Percentiles rank a stretch among this genome's conserved stretches.
Evolutionary conservation across 2,888 invertebrate species (phyloP).

Genomic region (Masnerella sp.): DNA sequence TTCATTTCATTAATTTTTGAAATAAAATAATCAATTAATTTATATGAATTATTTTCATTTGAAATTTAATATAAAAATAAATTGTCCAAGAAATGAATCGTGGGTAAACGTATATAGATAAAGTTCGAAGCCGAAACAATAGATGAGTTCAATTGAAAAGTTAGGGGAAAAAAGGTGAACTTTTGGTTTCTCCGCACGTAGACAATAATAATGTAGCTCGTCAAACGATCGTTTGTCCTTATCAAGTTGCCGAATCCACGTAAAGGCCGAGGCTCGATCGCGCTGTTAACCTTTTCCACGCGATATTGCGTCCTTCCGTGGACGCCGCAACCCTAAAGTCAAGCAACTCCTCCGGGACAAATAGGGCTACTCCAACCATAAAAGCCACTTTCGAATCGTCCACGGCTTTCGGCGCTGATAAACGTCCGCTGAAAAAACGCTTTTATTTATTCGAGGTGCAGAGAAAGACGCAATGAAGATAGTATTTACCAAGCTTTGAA

Average conservation of each 20-base stretch:
- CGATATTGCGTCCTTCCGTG: slow-evolving; percentile 36
- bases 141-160: too few relatives aligned
- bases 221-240: slow-evolving; percentile 38
- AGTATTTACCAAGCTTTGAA: slow-evolving; percentile 28
- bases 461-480: slow-evolving; percentile 6
- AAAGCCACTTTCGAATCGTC: slow-evolving; percentile 45
- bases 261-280: slow-evolving; percentile 23
- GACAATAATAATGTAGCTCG: slow-evolving; percentile 31
- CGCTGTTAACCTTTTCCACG: slow-evolving; percentile 41
- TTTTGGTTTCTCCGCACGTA: slow-evolving; percentile 38
- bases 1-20: too few relatives aligned
- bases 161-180: too few relatives aligned
- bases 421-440: slow-evolving; percentile 12
- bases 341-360: slow-evolving; percentile 43
- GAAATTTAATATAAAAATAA: too few relatives aligned
- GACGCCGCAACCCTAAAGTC: slow-evolving; percentile 23
- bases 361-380: slow-evolving; percentile 45
- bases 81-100: too few relatives aligned
- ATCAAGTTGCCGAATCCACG: slow-evolving; percentile 40
- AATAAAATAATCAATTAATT: too few relatives aligned
- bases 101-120: too few relatives aligned
- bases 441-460: slow-evolving; percentile 23
- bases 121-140: too few relatives aligned
- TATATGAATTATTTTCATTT: too few relatives aligned
- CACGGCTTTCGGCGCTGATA: slow-evolving; percentile 22